Percentiles rank a stretch among this genome's conserved stretches.
phyloP scores from a whole-genome alignment of 2,113 vertebrate species.

The Chaetops frenatus region DNA sequence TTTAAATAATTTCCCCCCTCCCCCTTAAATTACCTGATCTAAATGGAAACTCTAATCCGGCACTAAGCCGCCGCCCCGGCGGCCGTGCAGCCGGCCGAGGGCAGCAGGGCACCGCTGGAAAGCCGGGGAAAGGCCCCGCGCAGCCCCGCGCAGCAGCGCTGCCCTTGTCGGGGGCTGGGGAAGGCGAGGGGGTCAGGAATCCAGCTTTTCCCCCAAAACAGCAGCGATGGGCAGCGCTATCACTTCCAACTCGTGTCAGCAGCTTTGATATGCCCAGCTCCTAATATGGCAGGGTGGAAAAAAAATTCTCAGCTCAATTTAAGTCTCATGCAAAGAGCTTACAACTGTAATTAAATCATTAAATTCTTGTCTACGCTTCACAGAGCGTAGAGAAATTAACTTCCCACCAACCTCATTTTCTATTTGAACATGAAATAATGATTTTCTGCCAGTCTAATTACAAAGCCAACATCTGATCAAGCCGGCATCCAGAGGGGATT shows the following conservation, averaged over 20 bases:
- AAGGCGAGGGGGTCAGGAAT: slow-evolving; percentile 47
- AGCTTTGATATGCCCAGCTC: slow-evolving; percentile 89
- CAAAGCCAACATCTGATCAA: slow-evolving; percentile 99
- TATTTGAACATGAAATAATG: slow-evolving; percentile 99
- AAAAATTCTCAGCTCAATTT: slow-evolving; percentile 99
- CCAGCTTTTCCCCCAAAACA: slow-evolving; percentile 69
- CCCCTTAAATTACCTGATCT: slow-evolving; percentile 28
- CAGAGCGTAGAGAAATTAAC: slow-evolving; percentile 93
- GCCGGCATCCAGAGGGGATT: slow-evolving; percentile 99
- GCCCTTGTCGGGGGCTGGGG: background rate
- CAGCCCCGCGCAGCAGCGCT: background rate
- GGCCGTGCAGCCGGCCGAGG: background rate
- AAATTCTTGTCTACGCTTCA: slow-evolving; percentile 91
- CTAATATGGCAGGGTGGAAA: slow-evolving; percentile 84
- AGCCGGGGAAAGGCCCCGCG: background rate
- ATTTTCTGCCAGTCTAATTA: slow-evolving; percentile 99
- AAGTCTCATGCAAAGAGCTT: slow-evolving; percentile 99
- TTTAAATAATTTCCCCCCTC: background rate
- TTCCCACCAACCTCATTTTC: slow-evolving; percentile 99
- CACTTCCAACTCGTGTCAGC: slow-evolving; percentile 88
- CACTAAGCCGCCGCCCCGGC: background rate
- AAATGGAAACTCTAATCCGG: background rate
- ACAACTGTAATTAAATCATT: slow-evolving; percentile 99
- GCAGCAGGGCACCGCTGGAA: background rate
- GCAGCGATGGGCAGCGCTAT: slow-evolving; percentile 82